These are phyloP conservation scores for Cryptophagus acutangulus DNA, from an alignment of 2,888 invertebrate species.

Conservation along the genomic window DNA sequence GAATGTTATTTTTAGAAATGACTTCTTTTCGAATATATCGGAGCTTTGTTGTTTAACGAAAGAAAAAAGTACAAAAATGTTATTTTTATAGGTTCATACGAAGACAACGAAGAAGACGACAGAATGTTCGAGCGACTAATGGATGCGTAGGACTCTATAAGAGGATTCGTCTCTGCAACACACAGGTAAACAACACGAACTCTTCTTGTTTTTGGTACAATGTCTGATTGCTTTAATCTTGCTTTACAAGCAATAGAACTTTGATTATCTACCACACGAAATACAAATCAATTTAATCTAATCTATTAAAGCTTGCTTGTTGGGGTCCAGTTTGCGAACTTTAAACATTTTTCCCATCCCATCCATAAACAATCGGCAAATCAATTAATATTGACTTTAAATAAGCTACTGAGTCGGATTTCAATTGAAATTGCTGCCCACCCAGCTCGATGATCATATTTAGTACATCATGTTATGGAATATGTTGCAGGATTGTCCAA, in stretches of 20 bases:
- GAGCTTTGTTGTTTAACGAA: constrained; percentile 1
- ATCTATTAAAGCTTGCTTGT: neutral
- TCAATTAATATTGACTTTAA: too few species aligned
- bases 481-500: constrained; percentile 61
- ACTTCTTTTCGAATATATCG: neutral
- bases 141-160: constrained; percentile 71
- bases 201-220: neutral
- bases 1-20: constrained; percentile 1
- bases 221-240: constrained; percentile 9
- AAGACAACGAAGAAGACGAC: constrained; percentile 36
- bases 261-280: neutral
- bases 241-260: constrained; percentile 6
- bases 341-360: too few species aligned
- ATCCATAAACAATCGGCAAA: too few species aligned
- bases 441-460: constrained; percentile 3
- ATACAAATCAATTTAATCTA: neutral
- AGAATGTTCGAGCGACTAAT: constrained; percentile 37
- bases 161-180: constrained; percentile 76
- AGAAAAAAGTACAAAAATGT: too few species aligned
- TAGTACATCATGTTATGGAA: constrained; percentile 17
- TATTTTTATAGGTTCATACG: constrained; percentile 33
- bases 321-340: too few species aligned
- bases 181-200: constrained; percentile 54
- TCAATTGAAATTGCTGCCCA: neutral
- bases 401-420: too few species aligned